Evolutionary conservation across 2,797 vertebrate genomes (phyloP), one percentile per base, ranked within the genome.

Genomic region (Choloepus didactylus): DNA sequence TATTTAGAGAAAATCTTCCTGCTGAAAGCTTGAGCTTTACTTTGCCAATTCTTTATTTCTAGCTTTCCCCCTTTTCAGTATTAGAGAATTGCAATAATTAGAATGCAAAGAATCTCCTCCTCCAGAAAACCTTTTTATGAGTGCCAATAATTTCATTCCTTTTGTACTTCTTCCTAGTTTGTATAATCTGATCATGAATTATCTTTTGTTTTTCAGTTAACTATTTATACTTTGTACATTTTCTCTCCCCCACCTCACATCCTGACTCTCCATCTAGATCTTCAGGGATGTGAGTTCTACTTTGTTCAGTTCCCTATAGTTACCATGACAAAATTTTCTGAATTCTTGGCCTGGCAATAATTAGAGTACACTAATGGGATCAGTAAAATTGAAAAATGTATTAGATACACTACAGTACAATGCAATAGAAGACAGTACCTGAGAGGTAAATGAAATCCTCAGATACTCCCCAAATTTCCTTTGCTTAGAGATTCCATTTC

Each of bases 51-150:
- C n/a, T 84, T 82, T 64, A 77, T 70, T 94, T 90, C 31, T 67
- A 12, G 51, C 5, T 76, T 29, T 83, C 1, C 46, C 3, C 4
- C 0, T 35, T 82, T 93, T 76, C 76, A 80, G 46, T 80, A 69
- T 69, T 94, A 77, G 29, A 80, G 27, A 96, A 69, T 92, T 95
- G 46, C 16, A 72, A 89, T 91, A 69, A 82, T 88, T 77, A 82
- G 41, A 79, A 91, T 51, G 31, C 66, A 92, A 95, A 86, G 29
- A 79, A 62, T 89, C 38, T 76, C 31, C 11, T 70, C 44, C 6
- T 64, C 9, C 12, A 73, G 85, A 87, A 96, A 91, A 83, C 2
- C 7, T 91, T 86, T 69, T 59, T 70, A 67, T 79, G 31, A 85
- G 41, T 49, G 46, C 15, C 18, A 81, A 19, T 27, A 82, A 72